Evolutionary conservation across 37 sponge, comb jelly and placozoan species (phyloP).

Genomic region (Halisarca cf. caerulea): DNA sequence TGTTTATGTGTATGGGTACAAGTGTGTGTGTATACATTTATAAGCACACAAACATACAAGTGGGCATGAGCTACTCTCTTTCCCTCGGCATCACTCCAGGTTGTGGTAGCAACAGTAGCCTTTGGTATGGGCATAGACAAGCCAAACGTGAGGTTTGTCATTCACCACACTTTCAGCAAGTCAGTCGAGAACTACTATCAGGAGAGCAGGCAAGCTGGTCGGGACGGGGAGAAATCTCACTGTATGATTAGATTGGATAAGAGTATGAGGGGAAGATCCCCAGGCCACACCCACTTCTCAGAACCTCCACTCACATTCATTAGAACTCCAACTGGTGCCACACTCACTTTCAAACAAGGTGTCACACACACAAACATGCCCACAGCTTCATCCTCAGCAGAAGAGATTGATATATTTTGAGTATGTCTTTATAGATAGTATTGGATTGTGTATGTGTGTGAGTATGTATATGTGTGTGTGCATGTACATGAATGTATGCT

Average conservation of each 20-base stretch:
- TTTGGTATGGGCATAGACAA: slow-evolving; percentile 98
- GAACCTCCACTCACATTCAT: not conserved
- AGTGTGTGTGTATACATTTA: no score
- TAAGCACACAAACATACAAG: no score
- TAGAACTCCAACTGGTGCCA: not conserved
- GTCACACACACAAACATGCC: not conserved
- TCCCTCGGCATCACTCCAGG: no score
- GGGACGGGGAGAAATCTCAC: slow-evolving; percentile 83
- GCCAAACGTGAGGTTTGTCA: slow-evolving; percentile 85
- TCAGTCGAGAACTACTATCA: slow-evolving; percentile 97
- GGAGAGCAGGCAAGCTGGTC: slow-evolving; percentile 95
- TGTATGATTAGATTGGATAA: slow-evolving; percentile 62
- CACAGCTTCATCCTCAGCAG: not conserved
- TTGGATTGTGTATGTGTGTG: no score
- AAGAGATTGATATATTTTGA: no score
- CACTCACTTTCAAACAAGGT: not conserved
- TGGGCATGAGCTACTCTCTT: no score
- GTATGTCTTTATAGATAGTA: no score
- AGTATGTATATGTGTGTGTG: no score
- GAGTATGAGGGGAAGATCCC: not conserved
- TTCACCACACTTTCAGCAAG: slow-evolving; percentile 95
- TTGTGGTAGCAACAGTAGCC: slow-evolving; percentile 77
- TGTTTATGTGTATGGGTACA: no score
- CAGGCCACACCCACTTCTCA: not conserved
- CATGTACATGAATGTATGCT: no score